These are phyloP conservation scores for Eristalis arbustorum DNA, from an alignment of 2,888 invertebrate species.

Conservation along the genomic window DNA sequence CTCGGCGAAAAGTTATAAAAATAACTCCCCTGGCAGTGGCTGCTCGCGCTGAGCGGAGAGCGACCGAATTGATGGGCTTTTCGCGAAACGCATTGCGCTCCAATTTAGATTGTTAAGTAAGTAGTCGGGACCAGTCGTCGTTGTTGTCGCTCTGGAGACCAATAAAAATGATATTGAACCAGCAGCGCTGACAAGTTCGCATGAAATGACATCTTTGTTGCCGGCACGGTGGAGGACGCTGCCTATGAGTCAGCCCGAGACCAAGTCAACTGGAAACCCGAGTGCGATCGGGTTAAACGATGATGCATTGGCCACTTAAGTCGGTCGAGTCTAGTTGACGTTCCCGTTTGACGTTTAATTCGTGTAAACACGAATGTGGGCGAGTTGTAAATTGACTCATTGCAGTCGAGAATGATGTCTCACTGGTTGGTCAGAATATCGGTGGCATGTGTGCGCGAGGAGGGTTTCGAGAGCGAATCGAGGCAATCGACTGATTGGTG, in stretches of 20 bases:
- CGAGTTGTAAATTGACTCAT: slow-evolving; percentile 63
- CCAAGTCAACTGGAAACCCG: slow-evolving; percentile 38
- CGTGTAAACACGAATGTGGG: slow-evolving; percentile 63
- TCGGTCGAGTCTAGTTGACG: slow-evolving; percentile 53
- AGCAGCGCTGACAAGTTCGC: slow-evolving; percentile 39
- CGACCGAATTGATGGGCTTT: slow-evolving; percentile 31
- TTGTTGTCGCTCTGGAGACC: slow-evolving; percentile 29
- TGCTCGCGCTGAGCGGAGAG: background rate
- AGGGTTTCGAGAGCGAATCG: background rate
- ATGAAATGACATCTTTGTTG: slow-evolving; percentile 40
- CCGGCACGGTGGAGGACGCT: background rate
- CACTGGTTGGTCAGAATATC: slow-evolving; percentile 13
- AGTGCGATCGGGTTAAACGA: slow-evolving; percentile 62
- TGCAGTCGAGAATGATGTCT: slow-evolving; percentile 20
- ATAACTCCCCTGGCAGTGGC: slow-evolving; percentile 22
- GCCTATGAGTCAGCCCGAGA: slow-evolving; percentile 29
- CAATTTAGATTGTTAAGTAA: slow-evolving; percentile 56
- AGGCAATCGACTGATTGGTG: slow-evolving; percentile 32
- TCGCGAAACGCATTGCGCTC: slow-evolving; percentile 56
- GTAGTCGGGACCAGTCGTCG: slow-evolving; percentile 19
- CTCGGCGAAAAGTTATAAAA: slow-evolving; percentile 43
- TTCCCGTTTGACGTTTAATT: slow-evolving; percentile 59
- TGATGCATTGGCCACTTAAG: slow-evolving; percentile 67
- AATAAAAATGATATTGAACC: slow-evolving; percentile 54
- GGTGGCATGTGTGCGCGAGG: background rate